phyloP scores from a whole-genome alignment of 2,797 vertebrate species.

The Eidolon dupreanum region DNA sequence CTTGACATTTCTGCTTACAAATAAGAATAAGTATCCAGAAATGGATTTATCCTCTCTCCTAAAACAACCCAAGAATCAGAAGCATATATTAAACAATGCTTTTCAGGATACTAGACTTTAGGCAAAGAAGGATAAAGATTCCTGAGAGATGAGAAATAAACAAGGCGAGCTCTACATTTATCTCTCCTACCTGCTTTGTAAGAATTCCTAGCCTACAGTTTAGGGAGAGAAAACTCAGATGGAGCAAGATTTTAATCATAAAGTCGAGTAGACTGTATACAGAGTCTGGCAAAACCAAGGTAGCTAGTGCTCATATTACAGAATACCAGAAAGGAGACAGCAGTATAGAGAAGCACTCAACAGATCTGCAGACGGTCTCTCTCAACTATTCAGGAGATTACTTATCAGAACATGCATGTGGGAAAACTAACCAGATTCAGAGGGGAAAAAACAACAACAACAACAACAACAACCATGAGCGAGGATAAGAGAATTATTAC shows the following conservation, averaged over 20 bases:
- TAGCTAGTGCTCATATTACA: neutral
- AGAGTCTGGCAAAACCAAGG: neutral
- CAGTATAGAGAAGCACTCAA: neutral
- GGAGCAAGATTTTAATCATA: neutral
- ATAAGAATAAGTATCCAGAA: neutral
- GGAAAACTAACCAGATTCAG: neutral
- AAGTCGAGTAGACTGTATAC: neutral
- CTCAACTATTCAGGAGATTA: neutral
- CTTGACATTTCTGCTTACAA: neutral
- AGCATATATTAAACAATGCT: neutral
- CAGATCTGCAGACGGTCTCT: neutral
- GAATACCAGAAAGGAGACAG: neutral
- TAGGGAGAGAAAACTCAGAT: neutral
- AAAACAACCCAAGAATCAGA: neutral
- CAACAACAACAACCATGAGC: neutral
- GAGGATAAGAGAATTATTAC: neutral
- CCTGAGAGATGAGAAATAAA: neutral
- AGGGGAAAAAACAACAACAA: too few relatives aligned
- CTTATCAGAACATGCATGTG: neutral
- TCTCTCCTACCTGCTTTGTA: neutral
- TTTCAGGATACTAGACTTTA: neutral
- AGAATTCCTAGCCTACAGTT: neutral
- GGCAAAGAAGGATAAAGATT: neutral
- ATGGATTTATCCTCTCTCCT: neutral
- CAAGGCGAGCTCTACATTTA: neutral